Base-by-base conservation (phyloP, 2,888 invertebrate species). In the Amphipoea lucens region DNA sequence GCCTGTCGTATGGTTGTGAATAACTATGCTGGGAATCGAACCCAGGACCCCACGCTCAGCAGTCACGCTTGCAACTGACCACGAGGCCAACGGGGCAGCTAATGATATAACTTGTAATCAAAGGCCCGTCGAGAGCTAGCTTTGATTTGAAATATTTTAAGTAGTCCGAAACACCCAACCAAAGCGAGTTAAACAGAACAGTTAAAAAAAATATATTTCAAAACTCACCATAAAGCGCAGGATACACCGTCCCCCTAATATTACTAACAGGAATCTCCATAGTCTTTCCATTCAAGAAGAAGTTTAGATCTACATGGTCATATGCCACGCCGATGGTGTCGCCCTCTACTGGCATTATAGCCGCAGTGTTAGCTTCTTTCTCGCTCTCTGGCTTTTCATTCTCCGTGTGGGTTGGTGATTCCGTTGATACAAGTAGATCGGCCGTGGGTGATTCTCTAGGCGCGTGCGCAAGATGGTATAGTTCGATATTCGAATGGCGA, bases 301-400 rank as follows among this genome's bases (percentile, higher is more conserved):
- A 99, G 94, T 99, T 99, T 81, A 99, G 96, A 92, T 99, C 99
- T 81, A 99, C 98, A 94, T 99, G 99, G 94, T 99, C 99, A 94
- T 98, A 99, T 0, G 99, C 98, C 60, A 99, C 97, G 45, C 99
- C 99, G 90, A 99, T 97, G 77, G 99, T 98, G 94, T 99, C 99
- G 48, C 99, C 99, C 96, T 99, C 99, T 91, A 98, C 98, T 5
- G 98, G 98, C 92, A 98, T 97, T 89, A 92, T 95, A 67, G 96
- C 92, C 23, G 90, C 85, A 54, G 90, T 89, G 74, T 86, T 92
- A 2, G 88, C 87, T 62, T 86, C 89, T 42, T 95, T 93, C 29
- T 96, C 95, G 85, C 90, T 93, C 79, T 95, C 95, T 45, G 93
- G 91, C 62, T 94, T 94, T 63, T 95, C 94, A 79, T 93, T 92